Base-by-base conservation (phyloP, 2,797 vertebrate species). In the Phoeniculus purpureus region DNA sequence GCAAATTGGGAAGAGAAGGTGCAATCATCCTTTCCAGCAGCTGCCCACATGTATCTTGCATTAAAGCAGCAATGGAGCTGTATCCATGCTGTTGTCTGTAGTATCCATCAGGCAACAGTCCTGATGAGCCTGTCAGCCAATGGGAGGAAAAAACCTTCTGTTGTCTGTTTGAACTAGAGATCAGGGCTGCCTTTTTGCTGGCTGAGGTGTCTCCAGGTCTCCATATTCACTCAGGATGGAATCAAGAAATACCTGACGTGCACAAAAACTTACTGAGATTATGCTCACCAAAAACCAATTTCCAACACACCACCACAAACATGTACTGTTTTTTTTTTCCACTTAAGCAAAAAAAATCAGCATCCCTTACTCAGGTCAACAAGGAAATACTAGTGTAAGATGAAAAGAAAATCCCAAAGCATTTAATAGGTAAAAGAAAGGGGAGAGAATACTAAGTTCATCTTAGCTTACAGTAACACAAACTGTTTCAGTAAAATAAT, bases 401-500 rank as follows among this genome's bases (percentile, higher is more conserved):
- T 26, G 37, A 62, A 65, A 65, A 67, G 26, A 59, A 85, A 75
- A 76, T 27, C 54, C 21, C 37, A 40, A 37, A 50, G 10, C 31
- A 84, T 68, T 74, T 86, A 58, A 47, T 67, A 22, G 22, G 31
- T 56, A 67, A 76, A 31, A 84, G 40, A 74, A 75, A 74, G 14
- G 20, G 37, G 50, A 67, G 18, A 48, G 22, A 79, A 12, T 40
- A 73, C 34, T 61, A n/a, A 58, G 7, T 50, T 84, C 32, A 61
- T 70, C n/a, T 48, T 52, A 61, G 37, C 34, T 71, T 81, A 62
- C 15, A 85, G 70, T 25, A 89, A 68, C 61, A 75, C 16, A 74
- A 86, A 84, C 14, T 21, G 19, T 74, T 87, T 87, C 84, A 89
- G 68, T 27, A 85, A 74, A 94, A 81, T 29, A 81, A 48, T 27